These are phyloP conservation scores for Sapajus apella DNA, from an alignment of 2,113 vertebrate species.

Conservation along the genomic window DNA sequence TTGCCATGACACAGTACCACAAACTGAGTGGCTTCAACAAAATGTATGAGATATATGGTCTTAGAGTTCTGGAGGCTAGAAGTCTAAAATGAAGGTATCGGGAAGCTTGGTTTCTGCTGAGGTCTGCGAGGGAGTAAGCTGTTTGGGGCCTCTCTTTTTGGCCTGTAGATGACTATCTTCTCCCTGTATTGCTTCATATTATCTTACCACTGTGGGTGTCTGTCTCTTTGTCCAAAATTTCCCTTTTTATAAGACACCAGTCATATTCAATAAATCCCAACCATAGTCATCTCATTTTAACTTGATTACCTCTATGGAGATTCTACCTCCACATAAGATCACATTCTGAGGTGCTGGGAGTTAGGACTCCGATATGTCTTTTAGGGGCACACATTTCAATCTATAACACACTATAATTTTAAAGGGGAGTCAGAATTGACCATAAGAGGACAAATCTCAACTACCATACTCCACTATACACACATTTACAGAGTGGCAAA, in stretches of 20 bases:
- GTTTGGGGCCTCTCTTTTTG: background rate
- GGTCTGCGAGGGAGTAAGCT: background rate
- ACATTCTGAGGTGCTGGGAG: background rate
- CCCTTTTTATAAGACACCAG: background rate
- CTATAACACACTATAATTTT: background rate
- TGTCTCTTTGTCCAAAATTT: background rate
- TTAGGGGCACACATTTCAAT: background rate
- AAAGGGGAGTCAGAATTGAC: background rate
- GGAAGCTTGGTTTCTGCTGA: background rate
- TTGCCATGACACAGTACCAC: background rate
- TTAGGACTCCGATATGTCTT: background rate
- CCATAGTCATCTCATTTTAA: background rate
- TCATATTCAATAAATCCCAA: background rate
- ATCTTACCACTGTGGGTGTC: background rate
- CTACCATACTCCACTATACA: background rate
- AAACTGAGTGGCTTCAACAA: accelerated
- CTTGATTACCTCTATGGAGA: background rate
- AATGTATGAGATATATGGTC: background rate
- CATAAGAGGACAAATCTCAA: background rate
- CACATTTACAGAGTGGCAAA: background rate
- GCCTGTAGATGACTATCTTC: background rate
- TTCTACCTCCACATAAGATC: background rate
- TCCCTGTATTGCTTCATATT: background rate
- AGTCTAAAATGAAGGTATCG: background rate
- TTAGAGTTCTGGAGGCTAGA: background rate